Base-by-base conservation (phyloP, 2,797 vertebrate species). In the Morus bassanus region DNA sequence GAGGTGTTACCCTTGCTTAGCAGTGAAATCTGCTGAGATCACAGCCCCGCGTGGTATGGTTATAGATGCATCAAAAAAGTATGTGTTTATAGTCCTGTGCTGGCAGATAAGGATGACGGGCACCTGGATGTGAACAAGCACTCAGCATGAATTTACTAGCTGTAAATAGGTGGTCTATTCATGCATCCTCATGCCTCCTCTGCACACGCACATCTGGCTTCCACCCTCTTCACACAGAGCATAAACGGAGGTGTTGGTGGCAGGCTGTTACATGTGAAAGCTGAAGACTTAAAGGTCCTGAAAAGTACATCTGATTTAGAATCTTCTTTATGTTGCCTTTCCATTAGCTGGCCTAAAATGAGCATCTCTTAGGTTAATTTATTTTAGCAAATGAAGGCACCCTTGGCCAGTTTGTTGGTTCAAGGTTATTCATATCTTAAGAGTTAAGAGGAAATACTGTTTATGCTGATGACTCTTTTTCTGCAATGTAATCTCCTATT, bases 141-240 rank as follows among this genome's bases (percentile, higher is more conserved):
- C 18, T 60, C 33, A 14, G 39, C 2, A 13, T 1, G 3, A 72
- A 41, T 92, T 85, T 83, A 33, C 19, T 17, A 3, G 46, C 24
- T 83, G 37, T 59, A 54, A 92, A 73, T n/a, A 23, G 6, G 24
- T 72, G 17, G 9, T 69, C 23, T 64, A 0, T 70, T 63, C 24
- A 6, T 22, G 45, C 21, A 45, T 77, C 56, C 59, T 93, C 19
- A 6, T 15, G 37, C 24, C 39, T 84, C 8, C 23, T 57, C 21
- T 57, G 27, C 18, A 13, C 2, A 0, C 0, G 0, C 9, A n/a
- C 39, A 41, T 77, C 72, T 70, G 90, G 17, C 28, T 91, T 76
- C 48, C 45, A 2, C n/a, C 8, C 5, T 53, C 45, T 91, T 78
- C 22, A 51, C 1, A 6, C 24, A 67, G 33, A 79, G 27, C 22